These are phyloP conservation scores for Sphyrna mokarran DNA, from an alignment of 2,113 vertebrate species.

Conservation along the genomic window DNA sequence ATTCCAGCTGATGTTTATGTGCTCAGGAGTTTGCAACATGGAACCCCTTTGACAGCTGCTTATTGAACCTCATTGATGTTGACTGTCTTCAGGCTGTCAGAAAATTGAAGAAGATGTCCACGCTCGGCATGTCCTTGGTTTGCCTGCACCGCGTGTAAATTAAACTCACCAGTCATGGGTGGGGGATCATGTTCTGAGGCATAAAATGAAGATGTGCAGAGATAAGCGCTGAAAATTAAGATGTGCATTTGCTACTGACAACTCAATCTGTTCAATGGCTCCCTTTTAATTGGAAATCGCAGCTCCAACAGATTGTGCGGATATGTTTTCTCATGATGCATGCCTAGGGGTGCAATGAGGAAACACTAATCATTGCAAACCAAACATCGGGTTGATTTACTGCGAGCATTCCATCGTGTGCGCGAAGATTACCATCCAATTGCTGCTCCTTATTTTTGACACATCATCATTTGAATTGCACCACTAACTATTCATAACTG, in stretches of 20 bases:
- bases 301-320: slow-evolving; percentile 23
- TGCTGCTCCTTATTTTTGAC: not conserved
- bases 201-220: slow-evolving; percentile 23
- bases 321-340: slow-evolving; percentile 34
- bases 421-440: not conserved
- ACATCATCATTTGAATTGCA: not conserved
- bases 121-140: not conserved
- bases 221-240: slow-evolving; percentile 25
- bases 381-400: slow-evolving; percentile 12
- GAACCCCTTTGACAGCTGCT: not conserved
- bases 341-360: slow-evolving; percentile 3
- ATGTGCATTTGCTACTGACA: slow-evolving; percentile 19
- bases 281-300: slow-evolving; percentile 31
- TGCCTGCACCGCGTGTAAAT: not conserved
- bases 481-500: not conserved
- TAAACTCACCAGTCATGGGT: slow-evolving; percentile 23
- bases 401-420: not conserved
- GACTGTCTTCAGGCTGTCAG: not conserved
- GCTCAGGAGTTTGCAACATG: not conserved
- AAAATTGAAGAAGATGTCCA: not conserved
- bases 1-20: not conserved
- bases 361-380: slow-evolving; percentile 34
- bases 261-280: slow-evolving; percentile 35
- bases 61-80: not conserved
- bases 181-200: slow-evolving; percentile 15